Evolutionary conservation across 2,113 vertebrate genomes (phyloP), one percentile per base, ranked within the genome.

Genomic region (Toxotes chatareus): DNA sequence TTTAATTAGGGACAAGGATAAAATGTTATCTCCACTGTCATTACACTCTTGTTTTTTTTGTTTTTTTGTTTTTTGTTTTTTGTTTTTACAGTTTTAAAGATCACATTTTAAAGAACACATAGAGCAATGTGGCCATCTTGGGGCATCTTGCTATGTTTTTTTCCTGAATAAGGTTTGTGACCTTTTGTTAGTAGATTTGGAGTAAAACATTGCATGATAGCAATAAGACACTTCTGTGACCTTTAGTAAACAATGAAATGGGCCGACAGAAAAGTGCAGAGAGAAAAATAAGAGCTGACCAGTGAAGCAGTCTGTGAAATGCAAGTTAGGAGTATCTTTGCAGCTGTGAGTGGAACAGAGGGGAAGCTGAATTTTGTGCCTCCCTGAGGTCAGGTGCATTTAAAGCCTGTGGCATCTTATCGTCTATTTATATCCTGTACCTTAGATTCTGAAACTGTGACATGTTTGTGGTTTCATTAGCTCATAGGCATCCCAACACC

Each of bases 241-340:
- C 83, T 84, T 83, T 71, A 63, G 56, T 67, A 56, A 82, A 65
- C 66, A 86, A 76, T 60, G 72, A 82, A 82, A 86, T 80, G 80
- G 70, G 67, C 73, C 80, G 64, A 82, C 47, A 72, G 57, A 44
- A 55, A 87, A 59, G 57, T 7, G 72, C 62, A 9, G 44, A 66
- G 73, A 66, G 61, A 66, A 72, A 67, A 83, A 83, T 55, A 12
- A 46, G 66, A 75, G 63, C 76, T 84, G 86, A 88, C 68, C 73
- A 86, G 85, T 57, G 89, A 85, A 72, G 74, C 73, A 79, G 75
- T 62, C 74, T 80, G 74, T 85, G 87, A 89, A 91, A 88, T 84
- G 77, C 76, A 85, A 83, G 51, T 84, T 76, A 87, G 32, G 71
- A 76, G 70, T 77, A 5, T 85, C 72, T 88, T 79, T 76, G 34